These are phyloP conservation scores for Lateolabrax maculatus DNA, from an alignment of 2,797 vertebrate genomes.

Conservation along the genomic window DNA sequence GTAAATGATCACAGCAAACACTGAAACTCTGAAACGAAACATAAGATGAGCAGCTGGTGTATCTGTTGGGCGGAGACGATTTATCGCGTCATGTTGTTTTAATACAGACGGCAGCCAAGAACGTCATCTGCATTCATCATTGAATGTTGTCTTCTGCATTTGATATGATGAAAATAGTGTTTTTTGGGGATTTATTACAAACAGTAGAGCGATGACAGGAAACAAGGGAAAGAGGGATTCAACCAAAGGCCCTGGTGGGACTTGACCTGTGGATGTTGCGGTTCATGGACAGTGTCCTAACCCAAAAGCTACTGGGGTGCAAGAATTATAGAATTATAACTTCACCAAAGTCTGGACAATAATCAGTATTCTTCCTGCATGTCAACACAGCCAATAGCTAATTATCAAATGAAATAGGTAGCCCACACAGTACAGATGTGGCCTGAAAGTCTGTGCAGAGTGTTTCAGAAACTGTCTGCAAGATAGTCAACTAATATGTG, in stretches of 20 bases:
- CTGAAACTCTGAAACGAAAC: neutral
- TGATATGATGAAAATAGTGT: neutral
- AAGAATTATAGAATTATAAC: neutral
- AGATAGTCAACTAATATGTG: conserved; percentile 46
- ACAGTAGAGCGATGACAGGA: neutral
- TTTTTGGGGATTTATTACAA: neutral
- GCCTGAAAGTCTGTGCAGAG: neutral
- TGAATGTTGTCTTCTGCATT: neutral
- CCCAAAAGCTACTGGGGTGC: neutral
- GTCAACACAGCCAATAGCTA: neutral
- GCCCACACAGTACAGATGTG: neutral
- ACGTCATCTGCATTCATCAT: neutral
- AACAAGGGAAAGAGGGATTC: neutral
- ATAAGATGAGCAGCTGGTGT: neutral
- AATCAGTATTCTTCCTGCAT: neutral
- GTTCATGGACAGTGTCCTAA: neutral
- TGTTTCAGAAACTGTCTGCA: conserved; percentile 32
- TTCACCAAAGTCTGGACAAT: neutral
- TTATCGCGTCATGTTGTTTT: neutral
- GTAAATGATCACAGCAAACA: too few species aligned
- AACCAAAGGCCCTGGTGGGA: neutral
- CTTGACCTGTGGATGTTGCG: neutral
- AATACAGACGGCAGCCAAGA: neutral
- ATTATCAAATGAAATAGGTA: neutral
- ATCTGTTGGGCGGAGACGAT: neutral